Conservation (phyloP, 2,797 vertebrate genomes). For the Tamandua tetradactyla region DNA sequence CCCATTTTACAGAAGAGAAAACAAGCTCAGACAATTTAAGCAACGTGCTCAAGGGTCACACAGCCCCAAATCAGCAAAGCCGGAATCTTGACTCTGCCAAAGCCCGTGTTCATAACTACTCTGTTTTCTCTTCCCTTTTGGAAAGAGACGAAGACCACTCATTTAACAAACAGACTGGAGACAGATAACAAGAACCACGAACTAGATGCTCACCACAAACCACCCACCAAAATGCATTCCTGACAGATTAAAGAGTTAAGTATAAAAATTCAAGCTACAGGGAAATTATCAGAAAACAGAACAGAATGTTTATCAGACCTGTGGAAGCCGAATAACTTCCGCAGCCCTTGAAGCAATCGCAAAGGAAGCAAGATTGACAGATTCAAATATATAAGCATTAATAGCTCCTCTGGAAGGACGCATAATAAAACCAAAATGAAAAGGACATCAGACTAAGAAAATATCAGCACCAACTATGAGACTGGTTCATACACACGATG, state of each 20-base stretch:
- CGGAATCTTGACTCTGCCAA: not conserved
- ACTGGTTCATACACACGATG: conserved; percentile 57
- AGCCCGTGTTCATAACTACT: not conserved
- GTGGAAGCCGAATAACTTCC: conserved; percentile 38
- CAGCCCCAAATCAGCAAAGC: not conserved
- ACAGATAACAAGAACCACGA: not conserved
- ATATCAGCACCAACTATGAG: conserved; percentile 68
- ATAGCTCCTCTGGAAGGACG: conserved; percentile 69
- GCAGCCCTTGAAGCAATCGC: conserved; percentile 66
- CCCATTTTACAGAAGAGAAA: not conserved
- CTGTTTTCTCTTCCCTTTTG: conserved; percentile 20
- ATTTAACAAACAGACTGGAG: conserved; percentile 4
- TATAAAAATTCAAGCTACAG: not conserved
- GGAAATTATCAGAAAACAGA: conserved; percentile 59
- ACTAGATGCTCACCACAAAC: not conserved
- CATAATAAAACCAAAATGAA: conserved; percentile 73
- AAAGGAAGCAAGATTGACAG: conserved; percentile 73
- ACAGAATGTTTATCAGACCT: conserved; percentile 69
- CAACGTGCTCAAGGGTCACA: not conserved
- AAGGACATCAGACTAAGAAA: conserved; percentile 79
- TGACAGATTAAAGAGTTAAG: conserved; percentile 59
- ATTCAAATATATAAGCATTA: conserved; percentile 70
- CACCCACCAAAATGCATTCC: not conserved
- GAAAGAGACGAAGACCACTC: conserved; percentile 42
- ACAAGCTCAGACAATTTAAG: not conserved